Percentiles rank a stretch among this genome's conserved stretches.
phyloP scores from a whole-genome alignment of 2,888 invertebrate species.

The Amphipyra berbera region DNA sequence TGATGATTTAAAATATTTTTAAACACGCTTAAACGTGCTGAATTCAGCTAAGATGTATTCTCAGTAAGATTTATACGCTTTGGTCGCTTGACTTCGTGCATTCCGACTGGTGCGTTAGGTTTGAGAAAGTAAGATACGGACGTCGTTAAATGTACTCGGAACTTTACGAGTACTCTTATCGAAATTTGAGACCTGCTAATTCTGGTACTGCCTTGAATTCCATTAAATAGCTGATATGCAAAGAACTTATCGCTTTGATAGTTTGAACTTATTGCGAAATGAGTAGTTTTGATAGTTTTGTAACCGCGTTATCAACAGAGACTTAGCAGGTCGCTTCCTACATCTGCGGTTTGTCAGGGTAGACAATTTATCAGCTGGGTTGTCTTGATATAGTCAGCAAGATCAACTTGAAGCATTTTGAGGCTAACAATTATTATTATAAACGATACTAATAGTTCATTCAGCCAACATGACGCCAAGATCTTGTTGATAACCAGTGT shows the following conservation, averaged over 20 bases:
- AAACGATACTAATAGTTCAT: slow-evolving; percentile 38
- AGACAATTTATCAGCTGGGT: slow-evolving; percentile 72
- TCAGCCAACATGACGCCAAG: slow-evolving; percentile 40
- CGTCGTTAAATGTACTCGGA: slow-evolving; percentile 42
- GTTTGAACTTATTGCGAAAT: slow-evolving; percentile 32
- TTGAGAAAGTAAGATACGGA: slow-evolving; percentile 38
- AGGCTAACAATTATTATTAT: slow-evolving; percentile 47
- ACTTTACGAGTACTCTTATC: slow-evolving; percentile 44
- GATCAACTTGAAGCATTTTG: slow-evolving; percentile 77
- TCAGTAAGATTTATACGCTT: slow-evolving; percentile 86
- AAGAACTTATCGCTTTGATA: slow-evolving; percentile 28
- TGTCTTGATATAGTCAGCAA: slow-evolving; percentile 83
- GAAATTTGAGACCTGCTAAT: slow-evolving; percentile 55
- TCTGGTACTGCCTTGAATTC: slow-evolving; percentile 36
- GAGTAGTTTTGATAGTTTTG: slow-evolving; percentile 29
- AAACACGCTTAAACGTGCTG: slow-evolving; percentile 69
- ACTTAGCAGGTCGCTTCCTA: slow-evolving; percentile 41
- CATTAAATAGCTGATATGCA: slow-evolving; percentile 26
- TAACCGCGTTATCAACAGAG: slow-evolving; percentile 20
- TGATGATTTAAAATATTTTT: slow-evolving; percentile 39
- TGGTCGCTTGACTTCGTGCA: slow-evolving; percentile 85
- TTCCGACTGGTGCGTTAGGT: slow-evolving; percentile 87
- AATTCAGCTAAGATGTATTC: slow-evolving; percentile 79
- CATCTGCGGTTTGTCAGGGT: slow-evolving; percentile 53
- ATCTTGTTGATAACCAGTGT: slow-evolving; percentile 51